Percentiles rank a stretch among this genome's conserved stretches.
These are phyloP conservation scores for Nannospalax galili DNA, from an alignment of 2,113 vertebrate genomes.

Conservation along the genomic window DNA sequence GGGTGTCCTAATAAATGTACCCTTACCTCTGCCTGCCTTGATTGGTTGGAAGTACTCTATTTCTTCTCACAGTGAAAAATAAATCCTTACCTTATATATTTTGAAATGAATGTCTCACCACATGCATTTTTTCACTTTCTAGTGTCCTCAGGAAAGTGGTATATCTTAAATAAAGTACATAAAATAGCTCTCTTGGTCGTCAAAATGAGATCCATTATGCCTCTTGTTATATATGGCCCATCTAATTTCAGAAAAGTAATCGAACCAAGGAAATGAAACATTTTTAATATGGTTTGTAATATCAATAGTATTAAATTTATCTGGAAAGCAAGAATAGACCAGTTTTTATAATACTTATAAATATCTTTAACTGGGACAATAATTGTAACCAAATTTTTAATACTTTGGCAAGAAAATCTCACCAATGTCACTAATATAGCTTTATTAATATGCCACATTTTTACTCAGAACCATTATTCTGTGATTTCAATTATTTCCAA, in stretches of 20 bases:
- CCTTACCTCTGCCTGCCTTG: conserved; percentile 38
- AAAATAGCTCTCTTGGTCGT: conserved; percentile 59
- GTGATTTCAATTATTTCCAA: conserved; percentile 79
- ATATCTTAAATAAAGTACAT: conserved; percentile 63
- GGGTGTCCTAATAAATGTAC: background rate
- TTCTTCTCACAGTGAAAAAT: conserved; percentile 61
- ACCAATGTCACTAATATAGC: background rate
- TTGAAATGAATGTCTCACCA: conserved; percentile 57
- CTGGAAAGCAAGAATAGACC: background rate
- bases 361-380: conserved; percentile 47
- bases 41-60: conserved; percentile 49
- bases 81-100: conserved; percentile 66
- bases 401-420: conserved; percentile 59
- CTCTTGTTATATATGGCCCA: conserved; percentile 47
- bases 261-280: conserved; percentile 59
- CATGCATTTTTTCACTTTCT: conserved; percentile 61
- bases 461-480: conserved; percentile 70
- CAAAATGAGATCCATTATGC: conserved; percentile 55
- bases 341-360: conserved; percentile 39
- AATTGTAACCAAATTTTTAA: conserved; percentile 54
- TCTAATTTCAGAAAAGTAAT: conserved; percentile 63
- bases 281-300: conserved; percentile 58
- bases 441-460: conserved; percentile 49
- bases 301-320: conserved; percentile 52
- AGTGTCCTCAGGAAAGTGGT: conserved; percentile 23